Evolutionary conservation across 2,797 vertebrate species (phyloP).

Genomic region (Uromys caudimaculatus): DNA sequence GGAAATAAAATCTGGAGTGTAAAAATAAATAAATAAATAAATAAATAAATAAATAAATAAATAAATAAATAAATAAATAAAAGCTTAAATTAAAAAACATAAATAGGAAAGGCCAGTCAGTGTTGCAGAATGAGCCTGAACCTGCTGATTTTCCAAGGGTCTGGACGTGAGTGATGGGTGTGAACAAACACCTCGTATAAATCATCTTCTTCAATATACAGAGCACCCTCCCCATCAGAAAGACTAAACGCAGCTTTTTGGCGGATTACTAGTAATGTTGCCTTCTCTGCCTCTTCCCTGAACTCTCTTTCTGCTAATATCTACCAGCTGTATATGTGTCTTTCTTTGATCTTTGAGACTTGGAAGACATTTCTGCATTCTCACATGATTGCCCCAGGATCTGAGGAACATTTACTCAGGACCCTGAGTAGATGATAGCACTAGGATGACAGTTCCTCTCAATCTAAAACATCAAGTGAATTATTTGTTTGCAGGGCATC

Average conservation of each 20-base stretch:
- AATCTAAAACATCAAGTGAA: neutral
- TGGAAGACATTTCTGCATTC: neutral
- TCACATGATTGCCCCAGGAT: neutral
- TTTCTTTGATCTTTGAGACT: neutral
- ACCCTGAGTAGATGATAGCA: neutral
- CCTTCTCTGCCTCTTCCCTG: neutral
- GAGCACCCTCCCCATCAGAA: neutral
- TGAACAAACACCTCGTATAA: too few relatives aligned
- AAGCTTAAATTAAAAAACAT: too few relatives aligned
- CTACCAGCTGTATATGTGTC: neutral
- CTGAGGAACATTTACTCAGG: neutral
- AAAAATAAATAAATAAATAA: too few relatives aligned
- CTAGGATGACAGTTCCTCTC: neutral
- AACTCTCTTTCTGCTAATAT: neutral
- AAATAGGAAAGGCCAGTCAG: neutral
- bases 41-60: too few relatives aligned
- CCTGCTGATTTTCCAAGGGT: neutral
- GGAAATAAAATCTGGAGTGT: too few relatives aligned
- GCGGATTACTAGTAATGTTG: neutral
- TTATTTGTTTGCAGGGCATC: neutral
- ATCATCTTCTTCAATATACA: neutral
- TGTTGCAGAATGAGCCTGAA: neutral
- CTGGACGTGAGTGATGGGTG: neutral
- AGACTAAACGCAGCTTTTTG: neutral
- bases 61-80: too few relatives aligned